phyloP scores from a whole-genome alignment of 2,888 invertebrate genomes.

The Dendrolimus houi region DNA sequence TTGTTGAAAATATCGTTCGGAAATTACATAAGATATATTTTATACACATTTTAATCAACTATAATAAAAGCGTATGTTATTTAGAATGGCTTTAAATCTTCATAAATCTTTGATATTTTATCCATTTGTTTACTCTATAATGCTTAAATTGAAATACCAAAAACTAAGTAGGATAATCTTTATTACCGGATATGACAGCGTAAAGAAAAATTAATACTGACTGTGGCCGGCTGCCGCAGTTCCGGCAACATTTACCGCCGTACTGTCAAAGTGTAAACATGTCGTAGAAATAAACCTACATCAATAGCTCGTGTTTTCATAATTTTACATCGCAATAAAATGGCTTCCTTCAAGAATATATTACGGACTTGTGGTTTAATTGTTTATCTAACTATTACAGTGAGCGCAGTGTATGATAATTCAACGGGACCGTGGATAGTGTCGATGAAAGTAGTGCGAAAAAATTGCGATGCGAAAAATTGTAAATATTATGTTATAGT shows the following conservation, averaged over 20 bases:
- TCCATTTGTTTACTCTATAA: no score
- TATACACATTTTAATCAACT: no score
- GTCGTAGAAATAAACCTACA: conserved; percentile 26
- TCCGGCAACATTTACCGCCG: conserved; percentile 64
- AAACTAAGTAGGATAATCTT: no score
- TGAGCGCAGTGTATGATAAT: conserved; percentile 29
- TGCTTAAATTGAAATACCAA: no score
- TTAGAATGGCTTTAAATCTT: no score
- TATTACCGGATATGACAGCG: conserved; percentile 46
- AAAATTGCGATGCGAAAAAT: conserved; percentile 36
- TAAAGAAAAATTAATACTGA: conserved; percentile 3
- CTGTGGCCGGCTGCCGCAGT: conserved; percentile 42
- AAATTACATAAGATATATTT: no score
- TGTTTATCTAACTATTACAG: conserved; percentile 40
- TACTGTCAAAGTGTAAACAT: conserved; percentile 59
- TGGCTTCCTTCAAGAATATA: conserved; percentile 46
- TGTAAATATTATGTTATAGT: conserved; percentile 70
- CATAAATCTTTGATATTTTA: no score
- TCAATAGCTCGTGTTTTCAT: conserved; percentile 35
- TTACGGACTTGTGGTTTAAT: conserved; percentile 71
- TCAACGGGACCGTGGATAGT: conserved; percentile 39
- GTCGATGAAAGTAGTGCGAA: conserved; percentile 36
- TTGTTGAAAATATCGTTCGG: no score
- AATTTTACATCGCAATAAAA: conserved; percentile 35
- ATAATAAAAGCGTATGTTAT: no score